Conservation (phyloP, 2,113 vertebrate species). For the Gambusia affinis region DNA sequence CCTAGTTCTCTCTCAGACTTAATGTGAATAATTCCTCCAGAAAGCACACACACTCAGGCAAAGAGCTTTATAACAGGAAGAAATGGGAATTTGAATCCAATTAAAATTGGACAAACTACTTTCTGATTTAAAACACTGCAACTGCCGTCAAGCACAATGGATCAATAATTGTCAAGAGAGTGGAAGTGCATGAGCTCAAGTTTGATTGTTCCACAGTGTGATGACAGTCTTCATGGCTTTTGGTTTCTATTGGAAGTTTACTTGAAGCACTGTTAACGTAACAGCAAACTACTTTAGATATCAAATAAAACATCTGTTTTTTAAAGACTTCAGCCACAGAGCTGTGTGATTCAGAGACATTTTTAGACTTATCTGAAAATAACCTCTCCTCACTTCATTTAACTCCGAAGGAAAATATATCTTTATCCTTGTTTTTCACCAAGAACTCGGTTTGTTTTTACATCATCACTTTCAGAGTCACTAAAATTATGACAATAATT, state of each 20-base stretch:
- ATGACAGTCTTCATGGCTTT: not conserved
- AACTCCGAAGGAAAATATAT: not conserved
- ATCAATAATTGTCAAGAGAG: not conserved
- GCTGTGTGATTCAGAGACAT: not conserved
- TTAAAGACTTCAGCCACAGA: not conserved
- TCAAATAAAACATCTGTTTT: not conserved
- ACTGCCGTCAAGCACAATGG: not conserved
- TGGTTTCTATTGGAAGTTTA: not conserved
- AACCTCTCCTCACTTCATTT: not conserved
- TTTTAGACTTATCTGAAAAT: not conserved
- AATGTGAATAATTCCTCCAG: not conserved
- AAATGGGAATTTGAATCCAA: not conserved
- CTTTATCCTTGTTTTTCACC: conserved; percentile 4
- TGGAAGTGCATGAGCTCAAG: not conserved
- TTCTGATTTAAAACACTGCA: not conserved
- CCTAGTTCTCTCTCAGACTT: not conserved
- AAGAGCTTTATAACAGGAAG: not conserved
- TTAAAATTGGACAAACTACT: not conserved
- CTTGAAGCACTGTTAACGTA: not conserved
- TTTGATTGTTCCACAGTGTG: not conserved
- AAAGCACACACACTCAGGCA: not conserved
- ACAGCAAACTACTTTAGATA: not conserved
- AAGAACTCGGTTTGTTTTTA: not conserved
- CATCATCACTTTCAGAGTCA: conserved; percentile 2
- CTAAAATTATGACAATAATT: conserved; percentile 37